These are phyloP conservation scores for Novumbra hubbsi DNA, from an alignment of 2,797 vertebrate genomes.

Conservation along the genomic window DNA sequence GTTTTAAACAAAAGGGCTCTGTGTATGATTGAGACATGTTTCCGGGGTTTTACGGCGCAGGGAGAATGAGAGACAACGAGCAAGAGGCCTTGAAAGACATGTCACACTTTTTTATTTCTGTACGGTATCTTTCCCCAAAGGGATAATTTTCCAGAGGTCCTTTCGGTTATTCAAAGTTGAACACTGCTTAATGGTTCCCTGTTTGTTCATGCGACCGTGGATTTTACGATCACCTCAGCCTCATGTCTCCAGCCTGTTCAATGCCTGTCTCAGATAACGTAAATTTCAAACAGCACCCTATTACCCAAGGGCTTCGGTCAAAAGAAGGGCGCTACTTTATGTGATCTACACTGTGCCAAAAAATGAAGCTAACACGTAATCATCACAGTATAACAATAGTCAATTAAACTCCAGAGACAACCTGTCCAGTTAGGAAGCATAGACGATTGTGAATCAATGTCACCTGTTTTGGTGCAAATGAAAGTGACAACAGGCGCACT, in stretches of 20 bases:
- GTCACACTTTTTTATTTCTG: constrained; percentile 59
- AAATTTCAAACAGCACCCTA: not conserved
- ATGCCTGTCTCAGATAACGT: not conserved
- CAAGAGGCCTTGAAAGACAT: not conserved
- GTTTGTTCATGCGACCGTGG: constrained; percentile 45
- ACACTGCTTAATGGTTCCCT: constrained; percentile 50
- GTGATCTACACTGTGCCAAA: no score
- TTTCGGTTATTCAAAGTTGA: constrained; percentile 65
- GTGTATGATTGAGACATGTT: no score
- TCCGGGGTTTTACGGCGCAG: not conserved
- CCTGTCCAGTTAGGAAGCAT: no score
- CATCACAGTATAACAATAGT: no score
- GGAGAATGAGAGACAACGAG: not conserved
- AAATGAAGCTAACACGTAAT: no score
- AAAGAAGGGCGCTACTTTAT: not conserved
- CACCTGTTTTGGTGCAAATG: no score
- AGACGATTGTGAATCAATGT: not conserved
- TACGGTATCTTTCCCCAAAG: constrained; percentile 52
- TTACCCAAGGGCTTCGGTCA: no score
- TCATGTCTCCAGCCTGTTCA: not conserved
- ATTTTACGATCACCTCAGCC: constrained; percentile 24
- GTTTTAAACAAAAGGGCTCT: no score
- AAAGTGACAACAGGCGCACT: no score
- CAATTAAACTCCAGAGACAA: no score
- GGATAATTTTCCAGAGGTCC: constrained; percentile 58